Base-by-base conservation (phyloP, 2,797 vertebrate genomes). In the Amphiprion clarkii region DNA sequence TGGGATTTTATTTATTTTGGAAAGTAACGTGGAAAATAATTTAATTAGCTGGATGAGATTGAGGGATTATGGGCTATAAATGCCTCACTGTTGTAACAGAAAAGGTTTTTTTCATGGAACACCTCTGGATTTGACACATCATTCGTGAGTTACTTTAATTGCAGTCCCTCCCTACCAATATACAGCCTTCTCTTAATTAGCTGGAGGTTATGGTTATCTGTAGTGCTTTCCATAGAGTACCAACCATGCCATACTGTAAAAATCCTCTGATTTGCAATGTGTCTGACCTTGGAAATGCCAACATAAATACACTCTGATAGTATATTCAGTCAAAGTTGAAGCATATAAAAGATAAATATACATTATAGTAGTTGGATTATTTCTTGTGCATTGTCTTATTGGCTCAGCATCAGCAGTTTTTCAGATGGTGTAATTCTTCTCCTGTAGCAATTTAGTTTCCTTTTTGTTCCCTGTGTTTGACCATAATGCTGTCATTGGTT, bases 261-360 rank as follows among this genome's bases (percentile, higher is more conserved):
- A 57, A 72, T 81, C 21, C 62, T 77, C 54, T 78, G 64, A 53
- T 87, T 83, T 13, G n/a, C 83, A 79, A 89, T 81, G 14, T 79
- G 70, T 83, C 81, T 72, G 85, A 91, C 86, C 87, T 80, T 64
- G 73, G 56, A 80, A 68, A 83, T 51, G 73, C 68, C 72, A 33
- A 21, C 19, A 39, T 81, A 44, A 36, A 39, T 14, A 39, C 8
- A 57, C 81, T 70, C 59, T 72, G 33, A 78, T 71, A 85, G 74
- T 88, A 40, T 29, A 51, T 89, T 76, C 87, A 91, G 83, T 76
- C 78, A 81, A 83, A 89, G 39, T 39, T 23, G 1, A 36, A 63
- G 39, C 67, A 31, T 76, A 72, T 75, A 42, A 49, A 12, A 61
- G 16, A 33, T 55, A 31, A 39, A 21, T 14, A 46, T 19, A 46